Evolutionary conservation across 2,888 invertebrate species (phyloP).

Genomic region (Sesia bembeciformis): DNA sequence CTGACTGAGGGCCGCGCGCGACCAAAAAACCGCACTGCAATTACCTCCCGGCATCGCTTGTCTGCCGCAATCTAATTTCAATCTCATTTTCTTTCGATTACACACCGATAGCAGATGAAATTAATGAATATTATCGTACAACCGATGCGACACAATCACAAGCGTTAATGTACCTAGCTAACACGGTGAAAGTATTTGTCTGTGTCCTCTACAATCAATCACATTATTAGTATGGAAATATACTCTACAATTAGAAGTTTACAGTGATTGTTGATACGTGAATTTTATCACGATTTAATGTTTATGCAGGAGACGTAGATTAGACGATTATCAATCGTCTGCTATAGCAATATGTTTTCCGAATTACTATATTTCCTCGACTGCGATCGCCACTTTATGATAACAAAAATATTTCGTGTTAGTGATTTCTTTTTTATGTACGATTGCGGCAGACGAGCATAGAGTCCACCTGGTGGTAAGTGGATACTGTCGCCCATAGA

Average conservation of each 20-base stretch:
- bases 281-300: no score
- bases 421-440: no score
- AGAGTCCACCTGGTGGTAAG: no score
- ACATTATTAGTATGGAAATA: constrained; percentile 29
- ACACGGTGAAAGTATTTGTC: not conserved
- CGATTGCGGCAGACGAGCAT: no score
- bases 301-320: no score
- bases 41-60: constrained; percentile 30
- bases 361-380: no score
- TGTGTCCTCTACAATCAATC: constrained; percentile 37
- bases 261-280: not conserved
- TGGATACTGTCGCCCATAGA: no score
- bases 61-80: constrained; percentile 53
- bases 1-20: constrained; percentile 27
- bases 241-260: constrained; percentile 14
- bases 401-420: no score
- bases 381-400: no score
- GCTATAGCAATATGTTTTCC: no score
- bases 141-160: constrained; percentile 19
- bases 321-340: no score
- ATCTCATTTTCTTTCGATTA: constrained; percentile 57
- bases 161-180: not conserved
- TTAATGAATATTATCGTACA: constrained; percentile 45
- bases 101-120: constrained; percentile 44
- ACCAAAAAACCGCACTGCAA: constrained; percentile 4